A percentile compares a stretch with the other conserved stretches of the same genome.
Evolutionary conservation across 2,888 invertebrate species (phyloP).

Genomic region (Clanis bilineata): DNA sequence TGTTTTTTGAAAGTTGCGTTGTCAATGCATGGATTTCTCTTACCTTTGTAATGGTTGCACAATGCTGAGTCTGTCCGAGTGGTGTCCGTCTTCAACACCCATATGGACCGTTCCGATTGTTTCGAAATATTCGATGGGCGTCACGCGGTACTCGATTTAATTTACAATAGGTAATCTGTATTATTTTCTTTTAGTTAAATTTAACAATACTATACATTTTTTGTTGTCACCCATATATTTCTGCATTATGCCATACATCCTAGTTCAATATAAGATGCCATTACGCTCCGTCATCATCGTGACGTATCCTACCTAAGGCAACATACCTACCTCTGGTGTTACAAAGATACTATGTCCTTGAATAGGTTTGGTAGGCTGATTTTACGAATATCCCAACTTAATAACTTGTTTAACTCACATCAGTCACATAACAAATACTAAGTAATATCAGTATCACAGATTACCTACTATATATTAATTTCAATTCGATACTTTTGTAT

Average conservation of each 20-base stretch:
- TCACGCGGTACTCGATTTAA: slow-evolving; percentile 65
- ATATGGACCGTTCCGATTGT: slow-evolving; percentile 65
- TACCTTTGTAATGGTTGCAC: slow-evolving; percentile 75
- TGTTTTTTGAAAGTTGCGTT: slow-evolving; percentile 57
- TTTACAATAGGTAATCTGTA: slow-evolving; percentile 75
- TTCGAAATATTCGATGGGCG: slow-evolving; percentile 69
- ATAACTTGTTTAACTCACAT: too few relatives aligned
- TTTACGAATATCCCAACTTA: too few relatives aligned
- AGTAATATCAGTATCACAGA: too few relatives aligned
- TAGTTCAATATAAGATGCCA: not conserved
- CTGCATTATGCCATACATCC: not conserved
- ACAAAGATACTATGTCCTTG: too few relatives aligned
- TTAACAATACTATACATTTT: slow-evolving; percentile 53
- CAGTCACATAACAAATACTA: too few relatives aligned
- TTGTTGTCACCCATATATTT: slow-evolving; percentile 55
- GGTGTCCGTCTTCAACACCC: slow-evolving; percentile 57
- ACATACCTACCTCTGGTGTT: too few relatives aligned
- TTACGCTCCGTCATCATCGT: too few relatives aligned
- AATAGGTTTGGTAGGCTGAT: not conserved
- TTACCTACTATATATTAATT: too few relatives aligned
- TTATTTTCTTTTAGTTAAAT: slow-evolving; percentile 63
- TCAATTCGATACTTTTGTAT: too few relatives aligned
- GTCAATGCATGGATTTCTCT: slow-evolving; percentile 69
- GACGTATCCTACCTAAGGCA: too few relatives aligned
- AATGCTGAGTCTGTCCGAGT: slow-evolving; percentile 65